These are phyloP conservation scores for Epicampocera succincta DNA, from an alignment of 2,888 invertebrate species.

Conservation along the genomic window DNA sequence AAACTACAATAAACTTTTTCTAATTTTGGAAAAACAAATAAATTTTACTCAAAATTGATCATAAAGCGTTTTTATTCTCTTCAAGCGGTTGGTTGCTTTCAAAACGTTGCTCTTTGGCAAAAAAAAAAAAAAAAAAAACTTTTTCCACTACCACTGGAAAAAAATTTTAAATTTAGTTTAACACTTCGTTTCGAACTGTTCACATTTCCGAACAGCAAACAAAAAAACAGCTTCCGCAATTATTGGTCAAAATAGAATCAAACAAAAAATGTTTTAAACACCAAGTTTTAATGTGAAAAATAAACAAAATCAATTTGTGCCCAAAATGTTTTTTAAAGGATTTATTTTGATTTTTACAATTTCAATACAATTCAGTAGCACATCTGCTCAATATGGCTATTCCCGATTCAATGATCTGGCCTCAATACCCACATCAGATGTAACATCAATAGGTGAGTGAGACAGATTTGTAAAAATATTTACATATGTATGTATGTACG, in stretches of 20 bases:
- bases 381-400: conserved; percentile 55
- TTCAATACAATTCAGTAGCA: conserved; percentile 5
- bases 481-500: neutral
- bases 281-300: neutral
- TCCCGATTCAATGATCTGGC: conserved; percentile 35
- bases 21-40: no score
- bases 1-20: conserved; percentile 16
- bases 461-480: no score
- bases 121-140: no score
- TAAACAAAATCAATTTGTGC: neutral
- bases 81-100: neutral
- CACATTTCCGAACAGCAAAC: conserved; percentile 18
- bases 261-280: conserved; percentile 2
- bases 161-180: conserved; percentile 26
- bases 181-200: conserved; percentile 26
- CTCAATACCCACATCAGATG: conserved; percentile 25
- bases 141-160: conserved; percentile 44
- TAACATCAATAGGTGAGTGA: conserved; percentile 58
- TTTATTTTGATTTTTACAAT: conserved; percentile 2
- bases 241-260: neutral
- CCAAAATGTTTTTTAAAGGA: conserved; percentile 39
- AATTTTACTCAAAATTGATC: no score
- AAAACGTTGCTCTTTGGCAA: conserved; percentile 6
- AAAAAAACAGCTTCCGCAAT: conserved; percentile 3
- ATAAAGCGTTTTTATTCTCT: conserved; percentile 39